Percentiles rank a stretch among this genome's conserved stretches.
Evolutionary conservation across 2,113 vertebrate genomes (phyloP).

Genomic region (Eretmochelys imbricata): DNA sequence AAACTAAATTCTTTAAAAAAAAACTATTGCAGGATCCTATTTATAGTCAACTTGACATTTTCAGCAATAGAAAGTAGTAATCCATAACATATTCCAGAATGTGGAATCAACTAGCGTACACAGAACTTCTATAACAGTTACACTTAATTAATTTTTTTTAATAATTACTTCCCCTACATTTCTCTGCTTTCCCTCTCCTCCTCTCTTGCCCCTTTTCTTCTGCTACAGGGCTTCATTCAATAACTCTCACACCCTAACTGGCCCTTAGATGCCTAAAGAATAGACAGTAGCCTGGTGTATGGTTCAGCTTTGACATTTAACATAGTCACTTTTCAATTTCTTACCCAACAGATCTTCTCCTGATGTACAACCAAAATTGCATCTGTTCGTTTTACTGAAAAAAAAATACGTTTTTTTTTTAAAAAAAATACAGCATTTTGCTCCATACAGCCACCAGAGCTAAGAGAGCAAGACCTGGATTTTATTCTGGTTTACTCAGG

Average conservation of each 20-base stretch:
- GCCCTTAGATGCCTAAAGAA: neutral
- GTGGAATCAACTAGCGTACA: neutral
- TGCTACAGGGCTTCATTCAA: neutral
- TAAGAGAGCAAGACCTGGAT: neutral
- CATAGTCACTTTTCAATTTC: neutral
- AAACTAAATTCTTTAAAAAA: neutral
- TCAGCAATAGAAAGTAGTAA: neutral
- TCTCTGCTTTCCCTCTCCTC: neutral
- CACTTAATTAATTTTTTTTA: neutral
- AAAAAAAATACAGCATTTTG: accelerated
- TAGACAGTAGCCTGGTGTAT: neutral
- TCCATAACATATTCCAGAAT: neutral
- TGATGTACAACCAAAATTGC: neutral
- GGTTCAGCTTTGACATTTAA: neutral
- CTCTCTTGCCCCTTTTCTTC: neutral
- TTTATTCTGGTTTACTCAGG: neutral
- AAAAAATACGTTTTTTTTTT: neutral
- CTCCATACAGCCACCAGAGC: neutral
- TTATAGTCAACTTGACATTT: neutral
- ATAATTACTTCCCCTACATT: neutral
- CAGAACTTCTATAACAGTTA: neutral
- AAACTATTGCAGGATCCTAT: neutral
- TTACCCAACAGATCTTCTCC: neutral
- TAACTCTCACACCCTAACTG: neutral
- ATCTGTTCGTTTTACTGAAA: neutral